phyloP scores from a whole-genome alignment of 2,888 invertebrate species.

The Cactoblastis cactorum region DNA sequence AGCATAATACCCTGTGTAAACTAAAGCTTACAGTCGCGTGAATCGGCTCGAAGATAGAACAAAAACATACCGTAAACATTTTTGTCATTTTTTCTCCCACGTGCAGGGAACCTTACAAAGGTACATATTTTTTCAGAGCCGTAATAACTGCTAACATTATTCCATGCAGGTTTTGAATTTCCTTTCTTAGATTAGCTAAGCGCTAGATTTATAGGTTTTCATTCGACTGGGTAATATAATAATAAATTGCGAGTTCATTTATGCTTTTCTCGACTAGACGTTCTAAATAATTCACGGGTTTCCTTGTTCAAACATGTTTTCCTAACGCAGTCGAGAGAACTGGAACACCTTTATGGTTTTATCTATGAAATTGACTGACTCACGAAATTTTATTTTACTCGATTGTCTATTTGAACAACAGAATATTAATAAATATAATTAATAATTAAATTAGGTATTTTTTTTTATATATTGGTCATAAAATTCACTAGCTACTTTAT shows the following conservation, averaged over 20 bases:
- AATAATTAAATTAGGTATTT: too few species aligned
- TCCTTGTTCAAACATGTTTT: too few species aligned
- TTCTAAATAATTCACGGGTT: not conserved
- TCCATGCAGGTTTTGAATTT: not conserved
- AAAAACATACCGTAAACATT: not conserved
- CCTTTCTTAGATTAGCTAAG: not conserved
- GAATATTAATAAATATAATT: too few species aligned
- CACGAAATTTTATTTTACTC: too few species aligned
- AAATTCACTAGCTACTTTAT: too few species aligned
- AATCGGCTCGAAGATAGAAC: not conserved
- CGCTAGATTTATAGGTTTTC: not conserved
- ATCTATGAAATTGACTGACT: too few species aligned
- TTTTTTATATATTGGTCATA: too few species aligned
- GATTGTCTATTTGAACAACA: too few species aligned
- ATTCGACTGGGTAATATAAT: not conserved
- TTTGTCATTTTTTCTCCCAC: not conserved
- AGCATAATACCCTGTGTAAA: not conserved
- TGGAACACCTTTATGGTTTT: too few species aligned
- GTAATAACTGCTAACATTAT: conserved; percentile 2
- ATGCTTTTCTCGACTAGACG: not conserved
- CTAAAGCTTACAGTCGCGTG: not conserved
- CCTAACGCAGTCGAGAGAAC: too few species aligned
- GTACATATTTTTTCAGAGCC: not conserved
- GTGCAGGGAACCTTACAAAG: not conserved
- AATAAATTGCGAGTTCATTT: not conserved